These are phyloP conservation scores for Poecile atricapillus DNA, from an alignment of 2,113 vertebrate genomes.

Conservation along the genomic window DNA sequence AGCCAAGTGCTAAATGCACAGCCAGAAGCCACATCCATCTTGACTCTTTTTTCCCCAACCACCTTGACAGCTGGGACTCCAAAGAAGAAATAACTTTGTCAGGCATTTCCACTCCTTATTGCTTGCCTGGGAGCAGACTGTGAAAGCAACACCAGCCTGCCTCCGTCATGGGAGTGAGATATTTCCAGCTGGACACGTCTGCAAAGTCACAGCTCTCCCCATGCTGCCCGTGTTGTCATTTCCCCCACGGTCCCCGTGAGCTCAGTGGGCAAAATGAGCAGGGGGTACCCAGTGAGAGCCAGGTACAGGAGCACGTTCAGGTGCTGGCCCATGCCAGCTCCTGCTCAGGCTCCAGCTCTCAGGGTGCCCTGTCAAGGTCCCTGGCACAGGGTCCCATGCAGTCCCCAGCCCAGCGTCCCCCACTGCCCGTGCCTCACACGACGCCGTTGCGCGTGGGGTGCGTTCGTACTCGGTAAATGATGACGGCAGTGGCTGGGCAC, in stretches of 20 bases:
- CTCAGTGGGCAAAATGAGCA: neutral
- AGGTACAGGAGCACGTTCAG: accelerated
- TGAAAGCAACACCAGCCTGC: neutral
- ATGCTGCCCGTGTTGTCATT: neutral
- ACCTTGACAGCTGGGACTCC: neutral
- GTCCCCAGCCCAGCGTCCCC: neutral
- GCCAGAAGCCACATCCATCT: neutral
- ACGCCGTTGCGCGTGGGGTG: constrained; percentile 67
- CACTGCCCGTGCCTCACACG: neutral
- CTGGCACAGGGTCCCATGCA: neutral
- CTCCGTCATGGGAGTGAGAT: accelerated
- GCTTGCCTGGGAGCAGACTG: neutral
- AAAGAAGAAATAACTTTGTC: neutral
- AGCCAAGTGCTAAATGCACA: neutral
- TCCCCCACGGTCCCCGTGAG: accelerated
- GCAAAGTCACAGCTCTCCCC: neutral
- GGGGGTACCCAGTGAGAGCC: accelerated
- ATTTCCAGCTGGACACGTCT: neutral
- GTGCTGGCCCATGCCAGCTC: neutral
- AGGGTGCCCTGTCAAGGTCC: accelerated
- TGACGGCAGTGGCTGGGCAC: constrained; percentile 73
- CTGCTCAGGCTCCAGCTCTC: neutral
- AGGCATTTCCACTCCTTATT: neutral
- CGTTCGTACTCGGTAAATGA: constrained; percentile 78
- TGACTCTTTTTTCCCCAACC: neutral